Evolutionary conservation across 2,113 vertebrate genomes (phyloP), one percentile per base, ranked within the genome.

Genomic region (Ailuropoda melanoleuca): DNA sequence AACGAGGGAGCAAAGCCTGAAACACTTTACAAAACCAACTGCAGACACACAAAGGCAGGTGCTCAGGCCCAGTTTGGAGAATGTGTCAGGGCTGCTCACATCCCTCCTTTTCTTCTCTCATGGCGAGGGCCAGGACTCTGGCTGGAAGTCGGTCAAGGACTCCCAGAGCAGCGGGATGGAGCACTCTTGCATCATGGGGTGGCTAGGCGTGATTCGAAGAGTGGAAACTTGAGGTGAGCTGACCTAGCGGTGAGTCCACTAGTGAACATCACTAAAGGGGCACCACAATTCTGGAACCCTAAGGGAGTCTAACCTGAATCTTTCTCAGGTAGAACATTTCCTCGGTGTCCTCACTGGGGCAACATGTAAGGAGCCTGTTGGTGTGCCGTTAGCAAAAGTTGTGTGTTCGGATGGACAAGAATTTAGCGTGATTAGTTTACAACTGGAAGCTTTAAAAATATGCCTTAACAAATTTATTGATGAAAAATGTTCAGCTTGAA

Each of bases 401-500:
- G 21, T 48, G 17, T 72, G 34, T 77, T 48, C 56, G 14, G 24
- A 75, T 11, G 31, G 34, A 4, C 43, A 58, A 84, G 70, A 88
- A 39, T 62, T 55, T 39, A 77, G 75, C 23, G 46, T 43, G 58
- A 77, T 85, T 92, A 46, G 80, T 86, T 64, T 90, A 39, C 17
- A 68, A 31, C 34, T 77, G 60, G 14, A 37, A 1, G 0, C 62
- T 93, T 84, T 89, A 55, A 58, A 80, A 72, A 55, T 80, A 78
- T 62, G 14, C 29, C 17, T 55, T 68, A 84, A 39, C 14, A 84
- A 39, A 95, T n/a, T 64, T 85, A 90, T 62, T 6, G 31, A 14
- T 50, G 14, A 46, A 70, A 55, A 82, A 72, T 26, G 13, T 53
- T 31, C 29, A 80, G 18, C 53, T 93, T 90, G 46, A 74, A 90